A percentile compares a stretch with the other conserved stretches of the same genome.
phyloP scores from a whole-genome alignment of 2,113 vertebrate species.

The Erythrolamprus reginae region DNA sequence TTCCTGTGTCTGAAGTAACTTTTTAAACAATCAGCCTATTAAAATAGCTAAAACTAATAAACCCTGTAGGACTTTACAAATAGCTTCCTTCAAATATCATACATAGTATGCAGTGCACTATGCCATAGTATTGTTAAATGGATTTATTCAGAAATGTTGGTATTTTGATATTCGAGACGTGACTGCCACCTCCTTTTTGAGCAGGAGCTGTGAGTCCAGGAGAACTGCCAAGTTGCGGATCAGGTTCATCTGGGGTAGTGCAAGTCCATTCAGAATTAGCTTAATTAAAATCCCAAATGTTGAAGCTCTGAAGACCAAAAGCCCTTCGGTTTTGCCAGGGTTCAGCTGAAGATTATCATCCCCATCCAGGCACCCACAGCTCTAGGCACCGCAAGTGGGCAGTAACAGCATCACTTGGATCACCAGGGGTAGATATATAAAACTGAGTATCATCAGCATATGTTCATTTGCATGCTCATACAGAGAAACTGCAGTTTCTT shows the following conservation, averaged over 20 bases:
- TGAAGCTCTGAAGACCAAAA: neutral
- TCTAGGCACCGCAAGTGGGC: neutral
- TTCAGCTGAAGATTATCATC: neutral
- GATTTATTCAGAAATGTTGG: neutral
- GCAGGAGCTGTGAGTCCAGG: neutral
- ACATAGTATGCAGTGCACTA: neutral
- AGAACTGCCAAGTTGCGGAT: neutral
- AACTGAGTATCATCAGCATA: neutral
- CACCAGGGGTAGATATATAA: neutral
- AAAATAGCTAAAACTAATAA: neutral
- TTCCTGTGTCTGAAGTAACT: neutral
- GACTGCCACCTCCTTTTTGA: neutral
- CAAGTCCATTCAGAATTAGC: neutral
- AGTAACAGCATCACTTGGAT: neutral
- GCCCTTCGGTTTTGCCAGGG: neutral
- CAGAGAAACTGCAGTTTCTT: neutral
- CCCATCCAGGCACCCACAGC: neutral
- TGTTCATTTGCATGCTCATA: neutral
- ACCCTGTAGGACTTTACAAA: neutral
- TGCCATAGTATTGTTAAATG: neutral
- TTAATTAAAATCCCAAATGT: neutral
- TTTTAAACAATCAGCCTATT: rapidly evolving
- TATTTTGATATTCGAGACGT: neutral
- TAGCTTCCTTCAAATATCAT: neutral
- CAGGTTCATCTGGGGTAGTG: neutral